These are phyloP conservation scores for Jordanella pulchra DNA, from an alignment of 2,797 vertebrate genomes.

Conservation along the genomic window DNA sequence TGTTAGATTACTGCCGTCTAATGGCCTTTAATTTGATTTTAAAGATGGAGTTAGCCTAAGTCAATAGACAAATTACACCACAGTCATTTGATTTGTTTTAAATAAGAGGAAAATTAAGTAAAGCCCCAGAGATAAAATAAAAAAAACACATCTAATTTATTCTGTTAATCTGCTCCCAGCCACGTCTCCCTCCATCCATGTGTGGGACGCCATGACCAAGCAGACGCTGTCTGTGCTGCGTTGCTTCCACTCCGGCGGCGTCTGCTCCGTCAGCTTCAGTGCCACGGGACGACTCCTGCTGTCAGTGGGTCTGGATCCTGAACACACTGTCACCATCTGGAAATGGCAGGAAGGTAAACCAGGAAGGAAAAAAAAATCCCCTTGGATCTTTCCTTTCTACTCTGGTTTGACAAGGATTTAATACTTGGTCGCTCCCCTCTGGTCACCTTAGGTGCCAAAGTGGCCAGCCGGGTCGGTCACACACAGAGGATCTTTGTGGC, in stretches of 20 bases:
- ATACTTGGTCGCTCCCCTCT: neutral
- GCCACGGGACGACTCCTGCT: constrained; percentile 96
- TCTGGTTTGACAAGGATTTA: neutral
- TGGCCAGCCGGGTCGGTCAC: constrained; percentile 91
- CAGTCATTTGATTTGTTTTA: neutral
- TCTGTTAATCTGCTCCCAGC: constrained; percentile 71
- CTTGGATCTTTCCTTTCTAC: neutral
- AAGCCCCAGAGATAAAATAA: neutral
- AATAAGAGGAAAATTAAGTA: neutral
- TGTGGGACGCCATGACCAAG: constrained; percentile 97
- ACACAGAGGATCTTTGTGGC: constrained; percentile 97
- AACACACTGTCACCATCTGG: constrained; percentile 97
- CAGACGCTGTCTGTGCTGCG: constrained; percentile 93
- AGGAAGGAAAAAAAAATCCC: neutral
- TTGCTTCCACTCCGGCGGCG: constrained; percentile 92
- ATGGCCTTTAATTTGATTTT: constrained; percentile 34
- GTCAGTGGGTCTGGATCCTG: constrained; percentile 91
- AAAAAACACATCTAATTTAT: neutral
- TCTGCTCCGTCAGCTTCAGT: constrained; percentile 97
- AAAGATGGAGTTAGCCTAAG: neutral
- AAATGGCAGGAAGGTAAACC: constrained; percentile 97
- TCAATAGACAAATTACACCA: neutral
- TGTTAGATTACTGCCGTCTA: constrained; percentile 64
- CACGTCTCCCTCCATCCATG: constrained; percentile 92
- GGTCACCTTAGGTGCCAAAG: constrained; percentile 87